phyloP scores from a whole-genome alignment of 2,797 vertebrate genomes.

The Coregonus ussuriensis region DNA sequence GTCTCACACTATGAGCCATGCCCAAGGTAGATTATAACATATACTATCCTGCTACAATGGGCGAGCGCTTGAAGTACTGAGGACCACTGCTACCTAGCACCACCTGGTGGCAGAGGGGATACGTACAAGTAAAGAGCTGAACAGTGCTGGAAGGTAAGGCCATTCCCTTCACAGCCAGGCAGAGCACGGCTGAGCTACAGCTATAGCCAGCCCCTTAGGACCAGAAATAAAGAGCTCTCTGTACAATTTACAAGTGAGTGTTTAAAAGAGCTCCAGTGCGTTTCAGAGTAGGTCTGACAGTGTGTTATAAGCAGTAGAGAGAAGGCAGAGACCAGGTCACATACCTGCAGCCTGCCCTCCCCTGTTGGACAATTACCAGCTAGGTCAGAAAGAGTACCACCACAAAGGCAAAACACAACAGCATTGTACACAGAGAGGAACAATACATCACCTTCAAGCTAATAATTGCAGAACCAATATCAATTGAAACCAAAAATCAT shows the following conservation, averaged over 20 bases:
- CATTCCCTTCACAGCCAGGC: neutral
- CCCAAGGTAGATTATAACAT: conserved; percentile 36
- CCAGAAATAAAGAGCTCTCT: too few species aligned
- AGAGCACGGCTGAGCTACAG: too few species aligned
- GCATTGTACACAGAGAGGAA: neutral
- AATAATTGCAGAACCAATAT: conserved; percentile 25
- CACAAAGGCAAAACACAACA: neutral
- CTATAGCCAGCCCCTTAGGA: too few species aligned
- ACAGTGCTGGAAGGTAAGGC: conserved; percentile 1
- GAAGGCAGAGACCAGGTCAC: neutral
- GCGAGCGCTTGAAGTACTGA: conserved; percentile 31
- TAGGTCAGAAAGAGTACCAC: too few species aligned
- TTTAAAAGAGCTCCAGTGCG: too few species aligned
- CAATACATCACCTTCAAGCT: conserved; percentile 7
- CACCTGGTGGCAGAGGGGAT: conserved; percentile 60
- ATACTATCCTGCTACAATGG: conserved; percentile 33
- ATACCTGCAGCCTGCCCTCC: too few species aligned
- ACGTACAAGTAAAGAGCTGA: conserved; percentile 47
- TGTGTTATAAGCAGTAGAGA: too few species aligned
- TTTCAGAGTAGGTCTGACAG: too few species aligned
- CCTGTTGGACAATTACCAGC: too few species aligned
- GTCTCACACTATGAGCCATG: conserved; percentile 51
- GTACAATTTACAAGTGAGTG: too few species aligned
- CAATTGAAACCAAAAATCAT: conserved; percentile 32
- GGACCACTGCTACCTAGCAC: conserved; percentile 19